Evolutionary conservation across 2,888 invertebrate genomes (phyloP), one percentile per base, ranked within the genome.

Genomic region (Papilio elwesi): DNA sequence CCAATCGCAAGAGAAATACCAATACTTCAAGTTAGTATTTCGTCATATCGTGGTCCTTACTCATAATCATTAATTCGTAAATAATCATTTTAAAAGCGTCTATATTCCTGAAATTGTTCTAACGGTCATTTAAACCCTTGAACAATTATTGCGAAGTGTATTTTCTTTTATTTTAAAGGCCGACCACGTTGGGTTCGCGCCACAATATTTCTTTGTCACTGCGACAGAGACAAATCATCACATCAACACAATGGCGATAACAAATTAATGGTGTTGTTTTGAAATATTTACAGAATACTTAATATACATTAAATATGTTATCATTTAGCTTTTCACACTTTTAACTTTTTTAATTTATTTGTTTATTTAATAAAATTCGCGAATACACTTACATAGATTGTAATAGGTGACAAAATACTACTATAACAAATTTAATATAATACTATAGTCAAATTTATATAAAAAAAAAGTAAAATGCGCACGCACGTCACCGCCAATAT

Each of bases 171-270:
- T 67, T 53, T 55, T 47, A 55, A 67, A 43, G 47, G 55, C 16
- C 7, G 0, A 47, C 7, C 13, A 55, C 53, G 55, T 43, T 43
- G 59, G 67, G 67, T 10, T 26, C 38, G 67, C 13, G 26, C 55
- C 43, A 47, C 55, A 55, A 67, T 55, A 67, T 67, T 67, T 67
- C 55, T 67, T 55, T 55, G 55, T 67, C 53, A 53, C 47, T 13
- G 26, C 11, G 67, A 55, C 67, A 67, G 47, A 67, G 67, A 67
- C 55, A 67, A 67, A 67, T 67, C 67, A 67, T 67, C 67, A 67
- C 43, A 47, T 55, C 38, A 3, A 67, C 13, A 65, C 55, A 67
- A 67, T 53, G 47, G 66, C 16, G 0, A 55, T 47, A 55, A 67
- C 67, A 67, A 52, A 36, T 55, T 62, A 62, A 43, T 15, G 59